phyloP scores from a whole-genome alignment of 2,113 vertebrate species.

The Dascyllus trimaculatus region DNA sequence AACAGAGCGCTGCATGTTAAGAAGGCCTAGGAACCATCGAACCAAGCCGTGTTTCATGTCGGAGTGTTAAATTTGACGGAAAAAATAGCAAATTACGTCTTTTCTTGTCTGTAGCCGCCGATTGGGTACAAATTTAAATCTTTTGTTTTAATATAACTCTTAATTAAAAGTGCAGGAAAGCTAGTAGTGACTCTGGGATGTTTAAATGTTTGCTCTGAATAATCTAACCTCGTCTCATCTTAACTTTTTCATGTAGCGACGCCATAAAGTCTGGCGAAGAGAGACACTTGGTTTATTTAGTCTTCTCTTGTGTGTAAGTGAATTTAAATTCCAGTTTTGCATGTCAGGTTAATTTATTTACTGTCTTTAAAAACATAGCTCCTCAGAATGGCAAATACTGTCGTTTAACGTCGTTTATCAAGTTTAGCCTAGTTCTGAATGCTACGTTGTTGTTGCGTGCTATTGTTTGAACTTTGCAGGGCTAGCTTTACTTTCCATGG shows the following conservation, averaged over 20 bases:
- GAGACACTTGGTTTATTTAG: not conserved
- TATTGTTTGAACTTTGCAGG: no score
- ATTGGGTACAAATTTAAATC: not conserved
- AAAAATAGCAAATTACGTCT: not conserved
- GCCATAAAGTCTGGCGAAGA: slow-evolving; percentile 16
- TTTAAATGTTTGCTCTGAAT: no score
- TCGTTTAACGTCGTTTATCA: not conserved
- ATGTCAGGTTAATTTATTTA: not conserved
- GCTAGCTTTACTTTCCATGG: no score
- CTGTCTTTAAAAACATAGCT: not conserved
- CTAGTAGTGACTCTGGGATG: no score
- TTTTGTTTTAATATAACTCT: not conserved
- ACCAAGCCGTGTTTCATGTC: slow-evolving; percentile 52
- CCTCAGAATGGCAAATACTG: no score
- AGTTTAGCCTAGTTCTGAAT: no score
- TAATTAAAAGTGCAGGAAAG: not conserved
- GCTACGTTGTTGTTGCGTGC: no score
- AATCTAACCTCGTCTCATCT: no score
- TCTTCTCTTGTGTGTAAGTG: slow-evolving; percentile 2
- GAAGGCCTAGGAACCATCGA: slow-evolving; percentile 58
- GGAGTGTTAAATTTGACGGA: slow-evolving; percentile 36
- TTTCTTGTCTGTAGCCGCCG: not conserved
- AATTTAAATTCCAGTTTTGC: not conserved
- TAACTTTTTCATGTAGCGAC: slow-evolving; percentile 9
- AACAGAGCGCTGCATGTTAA: not conserved